Conservation (phyloP, 2,113 vertebrate genomes). For the Periophthalmodon schlosseri region DNA sequence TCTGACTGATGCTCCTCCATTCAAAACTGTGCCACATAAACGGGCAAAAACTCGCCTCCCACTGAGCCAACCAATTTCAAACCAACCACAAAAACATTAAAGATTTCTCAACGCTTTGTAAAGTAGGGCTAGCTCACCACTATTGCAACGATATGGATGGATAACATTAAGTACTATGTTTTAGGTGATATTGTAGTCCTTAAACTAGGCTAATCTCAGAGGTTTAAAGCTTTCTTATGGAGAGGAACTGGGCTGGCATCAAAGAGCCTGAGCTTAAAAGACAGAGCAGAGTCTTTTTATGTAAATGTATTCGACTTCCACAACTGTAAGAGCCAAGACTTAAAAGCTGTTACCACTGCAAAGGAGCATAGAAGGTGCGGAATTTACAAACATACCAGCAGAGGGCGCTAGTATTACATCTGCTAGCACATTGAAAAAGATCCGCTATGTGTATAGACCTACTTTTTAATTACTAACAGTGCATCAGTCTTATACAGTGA, state of each 20-base stretch:
- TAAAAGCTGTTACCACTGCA: not conserved
- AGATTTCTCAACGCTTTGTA: slow-evolving; percentile 8
- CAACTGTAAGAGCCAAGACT: slow-evolving; percentile 50
- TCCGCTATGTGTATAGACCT: not conserved
- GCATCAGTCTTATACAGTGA: no score
- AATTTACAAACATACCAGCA: not conserved
- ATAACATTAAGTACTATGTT: not conserved
- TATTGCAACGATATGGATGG: not conserved
- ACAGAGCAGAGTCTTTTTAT: slow-evolving; percentile 61
- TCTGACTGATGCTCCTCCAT: slow-evolving; percentile 26
- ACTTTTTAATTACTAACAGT: not conserved
- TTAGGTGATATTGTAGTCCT: not conserved
- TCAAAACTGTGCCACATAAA: slow-evolving; percentile 6
- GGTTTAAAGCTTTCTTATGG: slow-evolving; percentile 65
- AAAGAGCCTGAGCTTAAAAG: slow-evolving; percentile 69
- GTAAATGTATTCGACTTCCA: slow-evolving; percentile 70
- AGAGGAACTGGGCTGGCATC: slow-evolving; percentile 66
- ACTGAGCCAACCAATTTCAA: slow-evolving; percentile 21
- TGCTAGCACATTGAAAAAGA: no score
- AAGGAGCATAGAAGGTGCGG: not conserved
- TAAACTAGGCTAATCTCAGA: slow-evolving; percentile 50
- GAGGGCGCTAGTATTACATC: not conserved
- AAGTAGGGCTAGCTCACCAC: slow-evolving; percentile 17
- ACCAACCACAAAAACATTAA: slow-evolving; percentile 10
- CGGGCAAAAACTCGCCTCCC: slow-evolving; percentile 9